These are phyloP conservation scores for Characodon lateralis DNA, from an alignment of 2,797 vertebrate genomes.

Conservation along the genomic window DNA sequence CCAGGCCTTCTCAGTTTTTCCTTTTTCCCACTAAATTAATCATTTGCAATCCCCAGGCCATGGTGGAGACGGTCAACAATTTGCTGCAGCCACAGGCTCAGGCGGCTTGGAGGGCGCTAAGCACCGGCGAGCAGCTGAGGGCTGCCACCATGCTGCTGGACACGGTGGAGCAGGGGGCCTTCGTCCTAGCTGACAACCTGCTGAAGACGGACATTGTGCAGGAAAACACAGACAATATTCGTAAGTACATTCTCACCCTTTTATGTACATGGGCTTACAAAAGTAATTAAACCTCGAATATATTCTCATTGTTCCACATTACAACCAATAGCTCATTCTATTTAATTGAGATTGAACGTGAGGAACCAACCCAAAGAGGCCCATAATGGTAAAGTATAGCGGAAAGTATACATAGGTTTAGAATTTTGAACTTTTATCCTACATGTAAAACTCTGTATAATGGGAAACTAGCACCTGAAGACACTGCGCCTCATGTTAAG, in stretches of 20 bases:
- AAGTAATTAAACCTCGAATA: neutral
- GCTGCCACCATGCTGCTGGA: conserved; percentile 95
- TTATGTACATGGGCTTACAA: neutral
- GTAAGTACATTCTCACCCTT: conserved; percentile 80
- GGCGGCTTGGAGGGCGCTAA: conserved; percentile 91
- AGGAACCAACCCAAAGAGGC: neutral
- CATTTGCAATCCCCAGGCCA: conserved; percentile 74
- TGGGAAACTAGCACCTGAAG: too few species aligned
- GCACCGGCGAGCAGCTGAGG: conserved; percentile 88
- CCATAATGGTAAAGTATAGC: neutral
- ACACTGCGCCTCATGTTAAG: too few species aligned
- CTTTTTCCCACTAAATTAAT: conserved; percentile 39
- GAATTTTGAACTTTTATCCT: too few species aligned
- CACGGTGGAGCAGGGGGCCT: conserved; percentile 96
- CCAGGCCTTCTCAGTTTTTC: conserved; percentile 17
- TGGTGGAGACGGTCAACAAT: conserved; percentile 99
- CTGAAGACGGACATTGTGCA: conserved; percentile 97
- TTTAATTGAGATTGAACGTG: neutral
- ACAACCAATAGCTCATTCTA: neutral
- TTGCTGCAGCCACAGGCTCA: conserved; percentile 92
- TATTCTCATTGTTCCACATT: neutral
- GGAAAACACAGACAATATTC: conserved; percentile 96
- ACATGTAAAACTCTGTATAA: too few species aligned
- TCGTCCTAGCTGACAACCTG: conserved; percentile 96
- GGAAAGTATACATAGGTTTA: neutral